Conservation (phyloP, 1,140 invertebrate species). For the Hesperophylax magnus region DNA sequence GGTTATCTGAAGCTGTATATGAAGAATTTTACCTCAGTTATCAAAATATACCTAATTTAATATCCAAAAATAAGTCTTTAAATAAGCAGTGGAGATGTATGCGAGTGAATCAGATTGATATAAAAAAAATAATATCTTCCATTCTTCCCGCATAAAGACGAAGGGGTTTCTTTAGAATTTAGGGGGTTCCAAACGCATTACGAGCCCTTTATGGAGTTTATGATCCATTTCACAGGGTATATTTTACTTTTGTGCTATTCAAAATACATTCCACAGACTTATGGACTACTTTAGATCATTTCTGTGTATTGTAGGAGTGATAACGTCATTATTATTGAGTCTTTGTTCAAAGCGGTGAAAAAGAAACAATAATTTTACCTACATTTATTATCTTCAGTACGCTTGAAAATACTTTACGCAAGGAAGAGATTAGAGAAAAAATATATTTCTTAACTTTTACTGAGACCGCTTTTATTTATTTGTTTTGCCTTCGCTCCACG, state of each 20-base stretch:
- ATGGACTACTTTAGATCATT: constrained; percentile 23
- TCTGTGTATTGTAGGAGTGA: neutral
- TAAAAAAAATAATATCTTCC: neutral
- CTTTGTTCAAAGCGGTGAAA: too few species aligned
- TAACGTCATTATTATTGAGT: neutral
- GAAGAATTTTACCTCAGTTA: too few species aligned
- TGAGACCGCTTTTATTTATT: too few species aligned
- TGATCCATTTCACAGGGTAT: constrained; percentile 55
- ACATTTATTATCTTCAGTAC: neutral
- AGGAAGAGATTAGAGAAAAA: too few species aligned
- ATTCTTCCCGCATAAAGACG: neutral
- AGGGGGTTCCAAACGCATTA: constrained; percentile 46
- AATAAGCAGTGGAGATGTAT: neutral
- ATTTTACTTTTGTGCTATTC: constrained; percentile 42
- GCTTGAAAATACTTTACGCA: too few species aligned
- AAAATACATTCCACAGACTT: constrained; percentile 27
- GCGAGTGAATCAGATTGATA: neutral
- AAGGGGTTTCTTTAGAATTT: constrained; percentile 41
- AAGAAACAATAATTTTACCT: too few species aligned
- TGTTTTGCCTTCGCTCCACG: too few species aligned
- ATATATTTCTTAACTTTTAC: too few species aligned
- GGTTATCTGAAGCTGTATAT: too few species aligned
- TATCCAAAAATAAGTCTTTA: neutral
- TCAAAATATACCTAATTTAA: too few species aligned
- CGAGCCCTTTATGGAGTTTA: constrained; percentile 54